Conservation (phyloP, 2,888 invertebrate species). For the Dorcus parallelipipedus region DNA sequence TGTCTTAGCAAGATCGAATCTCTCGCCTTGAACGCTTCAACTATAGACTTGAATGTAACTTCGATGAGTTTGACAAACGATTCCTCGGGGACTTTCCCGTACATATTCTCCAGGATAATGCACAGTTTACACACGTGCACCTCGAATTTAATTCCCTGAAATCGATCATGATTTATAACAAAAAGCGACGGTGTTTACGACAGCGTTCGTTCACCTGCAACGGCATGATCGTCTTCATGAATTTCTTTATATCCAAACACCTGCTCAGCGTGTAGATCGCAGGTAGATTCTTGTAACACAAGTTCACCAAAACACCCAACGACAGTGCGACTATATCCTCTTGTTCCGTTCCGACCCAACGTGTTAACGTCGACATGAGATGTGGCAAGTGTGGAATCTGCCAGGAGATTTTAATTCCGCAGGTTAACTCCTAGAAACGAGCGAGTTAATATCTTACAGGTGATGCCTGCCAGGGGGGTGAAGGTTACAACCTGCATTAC, state of each 20-base stretch:
- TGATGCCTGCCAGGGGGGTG: background rate
- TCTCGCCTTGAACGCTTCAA: slow-evolving; percentile 47
- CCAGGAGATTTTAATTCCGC: slow-evolving; percentile 76
- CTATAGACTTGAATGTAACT: slow-evolving; percentile 51
- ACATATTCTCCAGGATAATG: slow-evolving; percentile 53
- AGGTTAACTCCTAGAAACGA: slow-evolving; percentile 65
- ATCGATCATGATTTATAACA: background rate
- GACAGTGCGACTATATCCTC: slow-evolving; percentile 52
- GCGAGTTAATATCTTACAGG: background rate
- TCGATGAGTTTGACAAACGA: slow-evolving; percentile 51
- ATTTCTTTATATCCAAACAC: slow-evolving; percentile 66
- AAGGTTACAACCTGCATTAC: slow-evolving; percentile 57
- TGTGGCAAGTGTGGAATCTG: slow-evolving; percentile 71
- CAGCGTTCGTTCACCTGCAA: slow-evolving; percentile 52
- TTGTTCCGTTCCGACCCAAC: slow-evolving; percentile 60
- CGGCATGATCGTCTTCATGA: slow-evolving; percentile 60
- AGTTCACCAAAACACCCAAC: slow-evolving; percentile 70
- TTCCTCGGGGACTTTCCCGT: slow-evolving; percentile 51
- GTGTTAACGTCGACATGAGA: slow-evolving; percentile 64
- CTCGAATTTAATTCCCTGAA: slow-evolving; percentile 46
- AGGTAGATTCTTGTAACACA: slow-evolving; percentile 75
- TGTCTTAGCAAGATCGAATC: slow-evolving; percentile 52
- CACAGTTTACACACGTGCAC: slow-evolving; percentile 56
- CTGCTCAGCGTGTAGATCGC: slow-evolving; percentile 71
- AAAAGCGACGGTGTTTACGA: background rate